Conservation (phyloP, 2,797 vertebrate species). For the Crenuchus spilurus region DNA sequence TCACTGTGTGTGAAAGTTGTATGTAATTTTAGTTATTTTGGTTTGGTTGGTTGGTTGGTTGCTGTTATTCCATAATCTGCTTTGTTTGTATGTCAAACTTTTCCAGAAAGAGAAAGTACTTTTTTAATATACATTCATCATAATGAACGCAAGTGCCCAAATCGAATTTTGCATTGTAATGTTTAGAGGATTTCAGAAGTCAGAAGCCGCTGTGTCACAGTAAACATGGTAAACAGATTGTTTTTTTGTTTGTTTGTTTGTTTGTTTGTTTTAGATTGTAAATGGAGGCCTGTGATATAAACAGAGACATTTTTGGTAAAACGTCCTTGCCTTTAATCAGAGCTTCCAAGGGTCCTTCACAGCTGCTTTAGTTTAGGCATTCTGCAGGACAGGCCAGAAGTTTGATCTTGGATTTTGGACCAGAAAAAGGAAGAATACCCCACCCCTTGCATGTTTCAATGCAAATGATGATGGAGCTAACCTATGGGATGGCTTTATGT, state of each 20-base stretch:
- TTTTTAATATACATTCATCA: too few relatives aligned
- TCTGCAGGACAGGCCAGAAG: slow-evolving; percentile 23
- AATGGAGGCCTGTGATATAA: slow-evolving; percentile 15
- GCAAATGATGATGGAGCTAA: slow-evolving; percentile 58
- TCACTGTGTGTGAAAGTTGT: slow-evolving; percentile 11
- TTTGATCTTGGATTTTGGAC: slow-evolving; percentile 6
- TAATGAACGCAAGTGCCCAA: slow-evolving; percentile 20
- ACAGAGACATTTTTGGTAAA: slow-evolving; percentile 11
- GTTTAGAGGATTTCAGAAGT: background rate
- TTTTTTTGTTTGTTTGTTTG: background rate
- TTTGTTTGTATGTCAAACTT: background rate
- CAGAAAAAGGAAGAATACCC: slow-evolving; percentile 20
- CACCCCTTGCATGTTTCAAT: slow-evolving; percentile 62
- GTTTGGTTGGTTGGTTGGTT: background rate
- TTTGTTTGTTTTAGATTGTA: background rate
- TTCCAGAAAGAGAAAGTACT: background rate
- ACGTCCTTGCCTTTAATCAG: slow-evolving; percentile 36
- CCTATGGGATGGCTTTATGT: slow-evolving; percentile 52
- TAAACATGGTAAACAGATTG: background rate
- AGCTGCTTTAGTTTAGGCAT: slow-evolving; percentile 31
- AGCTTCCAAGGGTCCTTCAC: slow-evolving; percentile 58
- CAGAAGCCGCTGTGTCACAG: background rate
- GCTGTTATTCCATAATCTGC: background rate
- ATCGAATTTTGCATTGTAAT: background rate
- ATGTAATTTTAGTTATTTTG: background rate